Evolutionary conservation across 2,888 invertebrate genomes (phyloP).

Genomic region (Lamellibrachia satsuma): DNA sequence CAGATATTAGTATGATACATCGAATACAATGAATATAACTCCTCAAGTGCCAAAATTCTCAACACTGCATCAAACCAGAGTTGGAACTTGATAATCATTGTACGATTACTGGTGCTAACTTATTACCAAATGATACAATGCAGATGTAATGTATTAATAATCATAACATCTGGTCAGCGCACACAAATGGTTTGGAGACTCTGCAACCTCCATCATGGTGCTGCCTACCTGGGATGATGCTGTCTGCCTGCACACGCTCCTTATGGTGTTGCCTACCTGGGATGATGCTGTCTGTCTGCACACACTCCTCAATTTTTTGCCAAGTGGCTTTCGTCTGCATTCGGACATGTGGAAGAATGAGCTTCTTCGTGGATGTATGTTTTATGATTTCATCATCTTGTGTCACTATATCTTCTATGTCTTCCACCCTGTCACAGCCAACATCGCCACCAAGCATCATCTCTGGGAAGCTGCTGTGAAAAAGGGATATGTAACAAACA

Average conservation of each 20-base stretch:
- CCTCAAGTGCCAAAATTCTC: no score
- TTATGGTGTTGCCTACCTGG: slow-evolving; percentile 35
- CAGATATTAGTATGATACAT: no score
- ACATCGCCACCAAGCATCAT: not conserved
- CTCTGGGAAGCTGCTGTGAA: not conserved
- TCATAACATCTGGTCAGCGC: no score
- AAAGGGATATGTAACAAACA: not conserved
- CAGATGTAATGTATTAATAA: no score
- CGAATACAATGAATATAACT: no score
- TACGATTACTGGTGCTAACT: no score
- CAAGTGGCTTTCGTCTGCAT: not conserved
- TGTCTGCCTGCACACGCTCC: not conserved
- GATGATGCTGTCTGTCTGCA: slow-evolving; percentile 40
- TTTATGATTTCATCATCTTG: not conserved
- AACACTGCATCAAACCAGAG: no score
- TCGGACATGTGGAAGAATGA: not conserved
- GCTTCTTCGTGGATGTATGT: not conserved
- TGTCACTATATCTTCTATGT: slow-evolving; percentile 8
- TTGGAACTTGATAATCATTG: no score
- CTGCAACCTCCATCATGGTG: no score
- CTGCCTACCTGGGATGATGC: not conserved
- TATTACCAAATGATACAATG: no score
- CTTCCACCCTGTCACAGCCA: slow-evolving; percentile 20
- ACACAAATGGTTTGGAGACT: no score
- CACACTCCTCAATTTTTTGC: not conserved